Evolutionary conservation across 2,113 vertebrate species (phyloP).

Genomic region (Rhabdomys dilectus): DNA sequence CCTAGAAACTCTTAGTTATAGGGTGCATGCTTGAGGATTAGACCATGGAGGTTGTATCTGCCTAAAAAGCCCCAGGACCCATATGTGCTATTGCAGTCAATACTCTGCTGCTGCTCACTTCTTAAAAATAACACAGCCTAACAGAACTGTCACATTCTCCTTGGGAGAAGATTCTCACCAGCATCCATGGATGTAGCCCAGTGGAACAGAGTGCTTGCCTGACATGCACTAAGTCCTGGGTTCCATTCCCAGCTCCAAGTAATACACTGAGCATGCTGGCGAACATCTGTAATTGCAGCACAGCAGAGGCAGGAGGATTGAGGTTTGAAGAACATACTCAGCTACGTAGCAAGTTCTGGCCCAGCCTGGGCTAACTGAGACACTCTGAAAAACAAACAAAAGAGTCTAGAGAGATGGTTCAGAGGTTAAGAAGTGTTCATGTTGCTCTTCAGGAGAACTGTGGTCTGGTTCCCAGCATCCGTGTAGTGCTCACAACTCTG

Average conservation of each 20-base stretch:
- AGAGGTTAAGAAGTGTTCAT: not conserved
- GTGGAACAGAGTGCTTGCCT: not conserved
- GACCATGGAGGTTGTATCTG: not conserved
- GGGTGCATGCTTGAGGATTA: not conserved
- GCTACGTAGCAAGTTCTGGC: not conserved
- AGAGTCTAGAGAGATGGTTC: not conserved
- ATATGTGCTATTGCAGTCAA: not conserved
- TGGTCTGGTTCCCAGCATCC: not conserved
- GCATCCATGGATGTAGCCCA: not conserved
- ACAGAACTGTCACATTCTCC: not conserved
- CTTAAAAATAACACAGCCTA: not conserved
- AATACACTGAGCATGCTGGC: not conserved
- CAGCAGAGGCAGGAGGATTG: not conserved
- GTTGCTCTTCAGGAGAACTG: not conserved
- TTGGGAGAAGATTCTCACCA: not conserved
- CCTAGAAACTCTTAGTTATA: not conserved
- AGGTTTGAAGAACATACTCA: not conserved
- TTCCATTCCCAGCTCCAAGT: not conserved
- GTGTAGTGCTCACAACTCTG: not conserved
- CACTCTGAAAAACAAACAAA: not conserved
- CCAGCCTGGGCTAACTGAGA: not conserved
- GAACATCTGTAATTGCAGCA: not conserved
- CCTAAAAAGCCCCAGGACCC: not conserved
- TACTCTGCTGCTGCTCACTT: not conserved
- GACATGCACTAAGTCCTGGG: not conserved